Percentiles rank a stretch among this genome's conserved stretches.
These are phyloP conservation scores for Hydriomena furcata DNA, from an alignment of 2,888 invertebrate genomes.

Conservation along the genomic window DNA sequence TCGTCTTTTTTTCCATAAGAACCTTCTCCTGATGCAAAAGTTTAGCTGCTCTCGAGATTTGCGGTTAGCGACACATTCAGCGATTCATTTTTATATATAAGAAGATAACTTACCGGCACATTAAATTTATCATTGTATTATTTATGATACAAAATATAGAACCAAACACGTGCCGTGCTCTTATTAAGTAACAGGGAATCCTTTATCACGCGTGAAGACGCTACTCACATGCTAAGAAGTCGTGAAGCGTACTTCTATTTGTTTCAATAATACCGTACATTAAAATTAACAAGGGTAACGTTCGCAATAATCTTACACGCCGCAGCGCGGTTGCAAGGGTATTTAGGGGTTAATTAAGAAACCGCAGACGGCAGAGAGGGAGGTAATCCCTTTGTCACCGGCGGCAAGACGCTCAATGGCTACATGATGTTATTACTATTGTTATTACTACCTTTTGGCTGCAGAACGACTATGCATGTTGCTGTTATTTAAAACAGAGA, in stretches of 20 bases:
- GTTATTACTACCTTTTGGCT: conserved; percentile 48
- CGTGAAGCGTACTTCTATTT: conserved; percentile 57
- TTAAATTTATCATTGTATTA: no score
- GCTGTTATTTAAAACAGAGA: conserved; percentile 1
- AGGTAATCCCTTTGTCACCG: conserved; percentile 78
- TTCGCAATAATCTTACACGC: conserved; percentile 75
- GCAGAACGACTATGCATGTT: conserved; percentile 32
- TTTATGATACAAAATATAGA: no score
- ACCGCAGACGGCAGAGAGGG: conserved; percentile 67
- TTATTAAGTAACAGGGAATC: conserved; percentile 20
- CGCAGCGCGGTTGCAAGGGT: conserved; percentile 64
- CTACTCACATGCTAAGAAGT: conserved; percentile 52
- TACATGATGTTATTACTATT: conserved; percentile 49
- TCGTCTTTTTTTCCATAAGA: no score
- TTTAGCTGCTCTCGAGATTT: no score
- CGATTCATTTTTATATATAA: no score
- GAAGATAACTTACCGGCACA: no score
- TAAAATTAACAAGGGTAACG: conserved; percentile 75
- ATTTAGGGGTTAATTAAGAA: conserved; percentile 82
- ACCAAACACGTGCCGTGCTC: conserved; percentile 3
- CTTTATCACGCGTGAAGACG: conserved; percentile 15
- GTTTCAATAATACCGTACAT: conserved; percentile 74
- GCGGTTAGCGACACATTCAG: no score
- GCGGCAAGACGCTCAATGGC: conserved; percentile 60
- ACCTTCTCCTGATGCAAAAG: no score